These are phyloP conservation scores for Romanomermis culicivorax DNA, from an alignment of 2,888 invertebrate genomes.

Conservation along the genomic window DNA sequence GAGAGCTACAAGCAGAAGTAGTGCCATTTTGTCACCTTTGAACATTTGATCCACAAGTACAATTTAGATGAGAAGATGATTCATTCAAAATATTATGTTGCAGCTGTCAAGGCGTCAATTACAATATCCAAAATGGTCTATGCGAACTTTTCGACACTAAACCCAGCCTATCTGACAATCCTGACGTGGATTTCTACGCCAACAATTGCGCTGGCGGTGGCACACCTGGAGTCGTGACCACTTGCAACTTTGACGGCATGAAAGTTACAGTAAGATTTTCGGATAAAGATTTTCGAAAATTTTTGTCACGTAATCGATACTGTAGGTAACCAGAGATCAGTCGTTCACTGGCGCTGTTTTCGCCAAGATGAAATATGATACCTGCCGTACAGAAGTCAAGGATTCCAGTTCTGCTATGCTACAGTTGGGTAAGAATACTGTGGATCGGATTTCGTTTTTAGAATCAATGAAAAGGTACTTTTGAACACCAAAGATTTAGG, in stretches of 20 bases:
- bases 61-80: too few species aligned
- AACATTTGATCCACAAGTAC: too few species aligned
- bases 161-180: background rate
- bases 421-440: conserved; percentile 5
- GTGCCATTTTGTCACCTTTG: too few species aligned
- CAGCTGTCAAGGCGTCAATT: conserved; percentile 26
- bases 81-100: too few species aligned
- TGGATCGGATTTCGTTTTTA: background rate
- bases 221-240: conserved; percentile 18
- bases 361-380: conserved; percentile 28
- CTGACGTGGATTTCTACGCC: conserved; percentile 25
- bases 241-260: conserved; percentile 28
- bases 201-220: conserved; percentile 21
- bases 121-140: conserved; percentile 24
- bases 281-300: background rate
- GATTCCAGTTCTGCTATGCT: conserved; percentile 5
- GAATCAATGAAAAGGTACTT: background rate
- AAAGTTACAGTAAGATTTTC: conserved; percentile 15
- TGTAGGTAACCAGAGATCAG: conserved; percentile 14
- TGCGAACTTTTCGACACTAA: conserved; percentile 20
- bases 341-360: conserved; percentile 26
- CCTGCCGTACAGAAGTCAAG: conserved; percentile 25
- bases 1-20: too few species aligned
- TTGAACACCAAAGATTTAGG: too few species aligned
- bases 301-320: background rate